A percentile compares a stretch with the other conserved stretches of the same genome.
Evolutionary conservation across 2,113 vertebrate species (phyloP).

Genomic region (Catagonus wagneri): DNA sequence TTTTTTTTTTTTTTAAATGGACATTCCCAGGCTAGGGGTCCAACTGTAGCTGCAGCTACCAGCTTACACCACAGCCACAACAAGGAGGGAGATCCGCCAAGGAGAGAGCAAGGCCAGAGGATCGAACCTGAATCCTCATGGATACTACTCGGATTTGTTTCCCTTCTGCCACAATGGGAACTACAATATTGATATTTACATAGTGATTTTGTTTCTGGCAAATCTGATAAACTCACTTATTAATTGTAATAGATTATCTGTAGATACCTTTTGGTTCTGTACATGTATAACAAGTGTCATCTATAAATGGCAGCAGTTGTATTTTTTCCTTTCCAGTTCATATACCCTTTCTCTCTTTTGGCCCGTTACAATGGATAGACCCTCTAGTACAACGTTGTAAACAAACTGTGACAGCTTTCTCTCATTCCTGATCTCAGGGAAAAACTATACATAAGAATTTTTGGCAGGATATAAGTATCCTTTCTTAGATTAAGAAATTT

Average conservation of each 20-base stretch:
- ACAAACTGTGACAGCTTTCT: background rate
- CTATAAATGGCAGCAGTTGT: background rate
- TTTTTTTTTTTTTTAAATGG: no score
- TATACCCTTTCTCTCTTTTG: background rate
- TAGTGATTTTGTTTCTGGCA: background rate
- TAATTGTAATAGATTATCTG: background rate
- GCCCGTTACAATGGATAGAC: background rate
- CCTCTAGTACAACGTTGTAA: background rate
- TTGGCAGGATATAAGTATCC: background rate
- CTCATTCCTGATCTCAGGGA: background rate
- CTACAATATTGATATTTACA: background rate
- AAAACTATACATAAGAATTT: background rate
- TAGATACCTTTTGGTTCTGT: background rate
- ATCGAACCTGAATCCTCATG: no score
- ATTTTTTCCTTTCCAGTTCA: background rate
- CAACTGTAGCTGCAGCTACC: no score
- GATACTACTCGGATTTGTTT: no score
- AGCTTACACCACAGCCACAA: no score
- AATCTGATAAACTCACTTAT: background rate
- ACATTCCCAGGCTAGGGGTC: no score
- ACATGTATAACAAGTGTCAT: background rate
- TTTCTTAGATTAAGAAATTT: background rate
- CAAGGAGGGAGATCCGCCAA: no score
- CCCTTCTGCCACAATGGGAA: no score
- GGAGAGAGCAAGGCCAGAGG: no score